Evolutionary conservation across 2,888 invertebrate species (phyloP), one percentile per base, ranked within the genome.

Genomic region (Sepioteuthis lessoniana): DNA sequence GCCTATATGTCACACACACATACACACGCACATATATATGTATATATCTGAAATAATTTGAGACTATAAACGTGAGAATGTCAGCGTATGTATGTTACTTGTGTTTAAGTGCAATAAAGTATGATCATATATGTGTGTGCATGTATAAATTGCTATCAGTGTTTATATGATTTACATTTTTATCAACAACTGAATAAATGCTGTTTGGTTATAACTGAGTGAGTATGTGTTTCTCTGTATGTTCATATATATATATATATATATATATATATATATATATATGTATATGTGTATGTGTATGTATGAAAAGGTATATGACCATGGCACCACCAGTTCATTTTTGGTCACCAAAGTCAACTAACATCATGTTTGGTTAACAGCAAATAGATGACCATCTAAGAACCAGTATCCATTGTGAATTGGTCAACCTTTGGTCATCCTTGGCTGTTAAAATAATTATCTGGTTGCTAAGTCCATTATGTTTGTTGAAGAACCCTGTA

Each of bases 31-130:
- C 31, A 42, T 91, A 46, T 38, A 46, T 91, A 91, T 91, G 91
- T 91, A 91, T 91, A 46, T 91, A 46, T 91, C 42, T 91, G 91
- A 28, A 46, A 42, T 42, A 42, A 31, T 91, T 38, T 91, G 91
- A 37, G 21, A 42, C 31, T 91, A 38, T 38, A 38, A 42, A 25
- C 31, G 38, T 91, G 91, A 28, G 91, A 28, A 91, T 91, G 35
- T 90, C 16, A 37, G 10, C 31, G 46, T 42, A 38, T 91, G 91
- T 91, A 46, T 91, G 91, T 91, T 91, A 91, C 21, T 31, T 91
- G 91, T 38, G 35, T 42, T 28, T 91, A 35, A n/a, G 38, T 91
- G 35, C 31, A 46, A 42, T 28, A 42, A 35, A 42, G 46, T 91
- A 13, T 91, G 28, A 31, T 42, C 42, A 42, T 42, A 76, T 76